These are phyloP conservation scores for Fregetta grallaria DNA, from an alignment of 2,113 vertebrate genomes.

Conservation along the genomic window DNA sequence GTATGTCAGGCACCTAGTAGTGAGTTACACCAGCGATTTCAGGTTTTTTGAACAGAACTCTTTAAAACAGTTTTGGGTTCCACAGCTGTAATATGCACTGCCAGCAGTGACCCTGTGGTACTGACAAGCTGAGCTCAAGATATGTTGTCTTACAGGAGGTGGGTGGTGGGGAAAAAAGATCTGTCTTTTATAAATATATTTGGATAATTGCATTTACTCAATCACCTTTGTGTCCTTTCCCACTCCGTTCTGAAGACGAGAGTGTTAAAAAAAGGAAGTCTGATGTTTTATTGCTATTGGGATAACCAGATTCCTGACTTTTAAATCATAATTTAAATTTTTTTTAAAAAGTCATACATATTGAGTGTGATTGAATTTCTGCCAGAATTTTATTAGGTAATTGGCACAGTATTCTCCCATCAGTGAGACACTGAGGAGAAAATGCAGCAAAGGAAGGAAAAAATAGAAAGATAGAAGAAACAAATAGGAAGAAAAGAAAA, in stretches of 20 bases:
- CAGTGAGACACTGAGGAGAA: not conserved
- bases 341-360: not conserved
- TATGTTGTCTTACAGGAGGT: not conserved
- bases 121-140: slow-evolving; percentile 2
- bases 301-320: slow-evolving; percentile 21
- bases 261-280: slow-evolving; percentile 19
- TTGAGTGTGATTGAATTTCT: slow-evolving; percentile 36
- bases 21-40: not conserved
- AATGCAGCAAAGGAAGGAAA: not conserved
- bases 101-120: slow-evolving; percentile 27
- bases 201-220: slow-evolving; percentile 22
- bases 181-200: slow-evolving; percentile 17
- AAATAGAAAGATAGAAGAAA: not conserved
- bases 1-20: not conserved
- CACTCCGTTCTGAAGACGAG: not conserved
- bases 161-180: not conserved
- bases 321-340: not conserved
- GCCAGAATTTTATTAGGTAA: slow-evolving; percentile 50
- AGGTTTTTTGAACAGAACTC: not conserved
- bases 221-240: slow-evolving; percentile 12
- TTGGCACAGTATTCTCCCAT: not conserved
- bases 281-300: not conserved
- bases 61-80: not conserved
- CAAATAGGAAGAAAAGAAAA: not conserved
- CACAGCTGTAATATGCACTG: not conserved